Conservation (phyloP, 2,888 invertebrate species). For the Synergus japonicus region DNA sequence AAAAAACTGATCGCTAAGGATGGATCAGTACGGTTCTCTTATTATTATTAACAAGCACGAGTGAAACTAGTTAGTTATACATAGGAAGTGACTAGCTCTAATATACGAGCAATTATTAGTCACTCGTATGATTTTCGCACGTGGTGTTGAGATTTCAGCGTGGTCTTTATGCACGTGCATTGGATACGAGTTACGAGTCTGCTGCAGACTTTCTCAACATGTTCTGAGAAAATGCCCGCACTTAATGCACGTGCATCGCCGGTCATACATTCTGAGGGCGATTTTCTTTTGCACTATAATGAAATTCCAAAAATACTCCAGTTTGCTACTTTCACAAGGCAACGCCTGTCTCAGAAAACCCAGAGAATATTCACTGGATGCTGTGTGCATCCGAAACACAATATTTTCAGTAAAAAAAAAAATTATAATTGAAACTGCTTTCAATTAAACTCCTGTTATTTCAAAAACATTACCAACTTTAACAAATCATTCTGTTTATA, state of each 20-base stretch:
- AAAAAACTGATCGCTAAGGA: background rate
- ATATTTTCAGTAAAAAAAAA: too few relatives aligned
- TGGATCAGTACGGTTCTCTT: background rate
- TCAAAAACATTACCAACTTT: background rate
- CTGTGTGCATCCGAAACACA: background rate
- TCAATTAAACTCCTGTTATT: background rate
- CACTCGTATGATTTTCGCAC: conserved; percentile 12
- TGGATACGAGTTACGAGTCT: background rate
- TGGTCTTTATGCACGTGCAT: conserved; percentile 36
- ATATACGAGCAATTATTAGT: conserved; percentile 14
- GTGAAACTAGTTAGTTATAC: background rate
- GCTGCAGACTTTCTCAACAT: conserved; percentile 11
- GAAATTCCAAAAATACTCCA: conserved; percentile 39
- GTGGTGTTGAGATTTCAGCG: background rate
- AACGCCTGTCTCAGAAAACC: background rate
- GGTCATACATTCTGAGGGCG: conserved; percentile 8
- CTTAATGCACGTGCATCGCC: conserved; percentile 26
- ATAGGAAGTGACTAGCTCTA: background rate
- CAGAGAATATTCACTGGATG: background rate
- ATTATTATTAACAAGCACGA: background rate
- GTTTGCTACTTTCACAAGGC: conserved; percentile 1
- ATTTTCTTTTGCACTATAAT: conserved; percentile 33
- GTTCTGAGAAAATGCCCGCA: conserved; percentile 14
- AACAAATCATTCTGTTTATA: background rate
- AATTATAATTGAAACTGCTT: too few relatives aligned